A percentile compares a stretch with the other conserved stretches of the same genome.
Evolutionary conservation across 2,888 invertebrate genomes (phyloP).

Genomic region (Petrolisthes cinctipes): DNA sequence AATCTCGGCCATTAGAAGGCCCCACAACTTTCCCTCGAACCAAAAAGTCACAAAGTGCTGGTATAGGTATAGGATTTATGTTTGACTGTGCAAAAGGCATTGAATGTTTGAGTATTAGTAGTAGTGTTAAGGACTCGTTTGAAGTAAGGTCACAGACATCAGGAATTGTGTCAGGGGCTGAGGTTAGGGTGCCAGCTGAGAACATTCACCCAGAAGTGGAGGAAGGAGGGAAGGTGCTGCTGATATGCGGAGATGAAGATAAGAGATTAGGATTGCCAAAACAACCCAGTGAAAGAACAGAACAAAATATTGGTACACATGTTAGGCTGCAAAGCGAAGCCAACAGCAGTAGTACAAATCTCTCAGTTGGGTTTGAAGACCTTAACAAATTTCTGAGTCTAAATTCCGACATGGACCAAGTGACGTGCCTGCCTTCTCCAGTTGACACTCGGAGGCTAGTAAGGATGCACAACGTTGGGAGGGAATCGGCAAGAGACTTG

Average conservation of each 20-base stretch:
- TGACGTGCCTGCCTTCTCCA: conserved; percentile 38
- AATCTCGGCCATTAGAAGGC: neutral
- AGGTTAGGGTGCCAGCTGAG: conserved; percentile 48
- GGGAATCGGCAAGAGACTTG: conserved; percentile 41
- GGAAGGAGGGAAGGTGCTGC: conserved; percentile 55
- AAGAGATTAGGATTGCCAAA: conserved; percentile 12
- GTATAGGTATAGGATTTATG: neutral
- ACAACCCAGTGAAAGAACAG: neutral
- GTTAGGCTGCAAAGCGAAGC: neutral
- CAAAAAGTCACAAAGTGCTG: conserved; percentile 19
- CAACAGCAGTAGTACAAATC: neutral
- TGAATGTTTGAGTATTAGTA: neutral
- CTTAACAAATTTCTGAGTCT: neutral
- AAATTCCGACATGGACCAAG: neutral
- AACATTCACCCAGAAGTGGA: conserved; percentile 59
- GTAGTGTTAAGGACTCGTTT: neutral
- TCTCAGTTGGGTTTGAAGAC: conserved; percentile 37
- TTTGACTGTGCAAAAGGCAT: neutral
- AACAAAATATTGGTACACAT: neutral
- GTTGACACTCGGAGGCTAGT: conserved; percentile 29
- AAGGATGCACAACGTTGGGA: conserved; percentile 41
- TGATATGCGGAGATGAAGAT: conserved; percentile 44
- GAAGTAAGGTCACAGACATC: neutral
- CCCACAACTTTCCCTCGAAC: conserved; percentile 17
- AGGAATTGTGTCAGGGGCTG: conserved; percentile 23